Evolutionary conservation across 2,888 invertebrate species (phyloP).

Genomic region (Meghimatium bilineatum): DNA sequence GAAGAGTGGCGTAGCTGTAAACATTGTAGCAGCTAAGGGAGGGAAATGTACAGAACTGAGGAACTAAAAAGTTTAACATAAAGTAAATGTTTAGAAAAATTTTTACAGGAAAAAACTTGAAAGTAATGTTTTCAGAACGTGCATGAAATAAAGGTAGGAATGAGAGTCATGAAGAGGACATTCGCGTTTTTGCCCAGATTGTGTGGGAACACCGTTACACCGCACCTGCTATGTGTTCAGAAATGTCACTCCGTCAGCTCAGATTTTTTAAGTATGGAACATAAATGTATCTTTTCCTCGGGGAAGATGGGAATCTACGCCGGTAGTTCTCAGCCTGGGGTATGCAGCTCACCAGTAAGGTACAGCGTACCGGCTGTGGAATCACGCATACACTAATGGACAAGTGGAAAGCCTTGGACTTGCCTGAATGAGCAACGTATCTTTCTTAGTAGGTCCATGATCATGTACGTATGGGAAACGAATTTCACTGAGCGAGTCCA

Average conservation of each 20-base stretch:
- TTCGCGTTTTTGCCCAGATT: background rate
- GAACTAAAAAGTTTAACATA: background rate
- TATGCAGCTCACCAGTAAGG: too few relatives aligned
- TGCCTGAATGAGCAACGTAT: too few relatives aligned
- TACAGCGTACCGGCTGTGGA: too few relatives aligned
- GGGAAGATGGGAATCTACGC: background rate
- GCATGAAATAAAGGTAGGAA: conserved; percentile 10
- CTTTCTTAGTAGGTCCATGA: too few relatives aligned
- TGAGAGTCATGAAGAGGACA: background rate
- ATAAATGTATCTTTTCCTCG: background rate
- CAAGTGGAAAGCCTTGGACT: too few relatives aligned
- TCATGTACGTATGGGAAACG: too few relatives aligned
- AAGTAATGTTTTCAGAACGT: conserved; percentile 4
- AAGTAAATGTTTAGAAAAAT: background rate
- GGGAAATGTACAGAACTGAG: background rate
- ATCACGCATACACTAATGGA: too few relatives aligned
- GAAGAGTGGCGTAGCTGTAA: background rate
- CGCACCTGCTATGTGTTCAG: background rate
- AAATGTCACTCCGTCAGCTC: background rate
- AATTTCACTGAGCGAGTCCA: too few relatives aligned
- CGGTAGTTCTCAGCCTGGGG: too few relatives aligned
- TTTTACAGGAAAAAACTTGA: background rate
- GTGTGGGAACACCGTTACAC: background rate
- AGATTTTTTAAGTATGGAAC: background rate
- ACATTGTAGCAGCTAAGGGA: background rate